Evolutionary conservation across 2,888 invertebrate genomes (phyloP).

Genomic region (Oligia strigilis): DNA sequence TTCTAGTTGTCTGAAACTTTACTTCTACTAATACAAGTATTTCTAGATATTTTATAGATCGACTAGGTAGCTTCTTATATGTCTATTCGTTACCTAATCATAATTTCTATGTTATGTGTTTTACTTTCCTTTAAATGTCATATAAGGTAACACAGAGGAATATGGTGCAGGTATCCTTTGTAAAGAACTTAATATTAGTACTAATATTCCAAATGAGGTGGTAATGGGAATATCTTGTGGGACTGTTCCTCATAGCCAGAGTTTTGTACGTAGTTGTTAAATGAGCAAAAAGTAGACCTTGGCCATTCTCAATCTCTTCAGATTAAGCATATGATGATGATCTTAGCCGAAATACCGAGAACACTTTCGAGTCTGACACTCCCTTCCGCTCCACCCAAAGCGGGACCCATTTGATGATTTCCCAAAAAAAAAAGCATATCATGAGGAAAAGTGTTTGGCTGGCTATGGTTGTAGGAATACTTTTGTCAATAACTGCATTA

Average conservation of each 20-base stretch:
- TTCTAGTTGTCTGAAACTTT: constrained; percentile 29
- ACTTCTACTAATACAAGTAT: constrained; percentile 30
- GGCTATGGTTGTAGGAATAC: not conserved
- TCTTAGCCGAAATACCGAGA: too few species aligned
- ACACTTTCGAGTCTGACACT: too few species aligned
- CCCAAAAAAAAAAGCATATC: too few species aligned
- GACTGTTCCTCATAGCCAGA: constrained; percentile 20
- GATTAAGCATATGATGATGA: not conserved
- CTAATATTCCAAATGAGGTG: constrained; percentile 9
- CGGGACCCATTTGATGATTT: too few species aligned
- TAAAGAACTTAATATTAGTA: not conserved
- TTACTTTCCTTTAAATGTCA: constrained; percentile 30
- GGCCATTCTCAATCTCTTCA: not conserved
- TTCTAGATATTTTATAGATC: constrained; percentile 39
- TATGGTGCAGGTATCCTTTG: constrained; percentile 6
- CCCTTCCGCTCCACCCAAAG: too few species aligned
- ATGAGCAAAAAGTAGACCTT: not conserved
- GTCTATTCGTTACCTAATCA: constrained; percentile 42
- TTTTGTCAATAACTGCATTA: not conserved
- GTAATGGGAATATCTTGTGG: not conserved
- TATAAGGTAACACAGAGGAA: constrained; percentile 13
- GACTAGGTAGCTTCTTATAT: constrained; percentile 21
- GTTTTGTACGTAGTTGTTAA: not conserved
- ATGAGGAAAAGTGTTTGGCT: too few species aligned
- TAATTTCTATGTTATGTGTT: constrained; percentile 17